Percentiles rank a stretch among this genome's conserved stretches.
phyloP scores from a whole-genome alignment of 2,888 invertebrate genomes.

The Papilio elwesi region DNA sequence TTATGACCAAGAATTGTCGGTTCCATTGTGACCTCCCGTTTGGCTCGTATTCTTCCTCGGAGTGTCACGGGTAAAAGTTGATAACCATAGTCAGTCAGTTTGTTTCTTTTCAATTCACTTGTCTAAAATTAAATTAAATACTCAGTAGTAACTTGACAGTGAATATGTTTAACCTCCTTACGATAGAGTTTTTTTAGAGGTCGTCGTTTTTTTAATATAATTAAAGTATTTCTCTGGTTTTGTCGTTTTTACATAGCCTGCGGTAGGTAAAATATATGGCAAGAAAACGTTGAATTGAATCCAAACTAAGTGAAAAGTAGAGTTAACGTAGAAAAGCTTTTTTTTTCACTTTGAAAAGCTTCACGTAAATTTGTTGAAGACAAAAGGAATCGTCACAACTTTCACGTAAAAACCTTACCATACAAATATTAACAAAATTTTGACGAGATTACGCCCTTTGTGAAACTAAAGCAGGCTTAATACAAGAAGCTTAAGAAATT shows the following conservation, averaged over 20 bases:
- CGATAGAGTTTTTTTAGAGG: neutral
- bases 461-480: constrained; percentile 27
- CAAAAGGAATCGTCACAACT: constrained; percentile 20
- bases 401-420: constrained; percentile 16
- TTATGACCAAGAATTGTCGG: too few relatives aligned
- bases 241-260: neutral
- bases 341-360: constrained; percentile 14
- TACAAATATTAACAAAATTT: constrained; percentile 27
- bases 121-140: too few relatives aligned
- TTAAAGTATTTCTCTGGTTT: too few relatives aligned
- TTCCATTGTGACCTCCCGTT: too few relatives aligned
- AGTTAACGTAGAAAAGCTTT: neutral
- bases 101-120: too few relatives aligned
- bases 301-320: neutral
- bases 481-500: constrained; percentile 19
- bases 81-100: too few relatives aligned
- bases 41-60: too few relatives aligned
- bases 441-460: constrained; percentile 21
- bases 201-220: too few relatives aligned
- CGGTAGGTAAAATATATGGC: neutral
- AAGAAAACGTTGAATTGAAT: neutral
- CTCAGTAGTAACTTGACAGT: too few relatives aligned
- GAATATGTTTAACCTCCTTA: neutral
- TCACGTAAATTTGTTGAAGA: constrained; percentile 9
- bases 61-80: too few relatives aligned